Conservation (phyloP, 2,888 invertebrate genomes). For the Platynereis dumerilii region DNA sequence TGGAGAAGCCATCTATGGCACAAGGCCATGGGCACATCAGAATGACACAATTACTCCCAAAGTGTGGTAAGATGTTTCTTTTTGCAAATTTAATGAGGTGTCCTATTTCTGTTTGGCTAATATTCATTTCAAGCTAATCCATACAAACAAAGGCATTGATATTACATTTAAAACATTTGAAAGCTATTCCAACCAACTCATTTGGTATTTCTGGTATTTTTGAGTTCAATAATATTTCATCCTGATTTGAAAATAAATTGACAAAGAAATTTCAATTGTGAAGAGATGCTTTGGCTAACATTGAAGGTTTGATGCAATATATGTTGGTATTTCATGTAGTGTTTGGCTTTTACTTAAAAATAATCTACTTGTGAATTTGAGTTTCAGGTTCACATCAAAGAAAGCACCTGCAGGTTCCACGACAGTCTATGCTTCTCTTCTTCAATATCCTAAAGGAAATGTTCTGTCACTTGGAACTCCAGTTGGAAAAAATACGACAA, state of each 20-base stretch:
- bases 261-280: too few species aligned
- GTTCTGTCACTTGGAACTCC: neutral
- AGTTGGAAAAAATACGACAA: neutral
- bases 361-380: too few species aligned
- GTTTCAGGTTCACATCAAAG: slow-evolving; percentile 5
- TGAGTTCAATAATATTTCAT: too few species aligned
- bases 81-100: neutral
- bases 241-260: too few species aligned
- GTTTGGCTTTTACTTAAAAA: too few species aligned
- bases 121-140: neutral
- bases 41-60: slow-evolving; percentile 74
- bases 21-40: slow-evolving; percentile 80
- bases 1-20: slow-evolving; percentile 84
- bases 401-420: neutral
- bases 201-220: too few species aligned
- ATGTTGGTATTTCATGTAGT: too few species aligned
- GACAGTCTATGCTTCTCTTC: neutral
- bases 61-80: slow-evolving; percentile 72
- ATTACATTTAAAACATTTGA: too few species aligned
- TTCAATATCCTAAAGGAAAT: neutral
- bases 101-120: neutral
- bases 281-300: too few species aligned
- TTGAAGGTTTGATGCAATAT: too few species aligned
- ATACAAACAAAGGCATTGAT: too few species aligned
- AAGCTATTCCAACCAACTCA: too few species aligned